phyloP scores from a whole-genome alignment of 37 sponge, comb jelly and placozoan genomes.

The Agelas oroides region DNA sequence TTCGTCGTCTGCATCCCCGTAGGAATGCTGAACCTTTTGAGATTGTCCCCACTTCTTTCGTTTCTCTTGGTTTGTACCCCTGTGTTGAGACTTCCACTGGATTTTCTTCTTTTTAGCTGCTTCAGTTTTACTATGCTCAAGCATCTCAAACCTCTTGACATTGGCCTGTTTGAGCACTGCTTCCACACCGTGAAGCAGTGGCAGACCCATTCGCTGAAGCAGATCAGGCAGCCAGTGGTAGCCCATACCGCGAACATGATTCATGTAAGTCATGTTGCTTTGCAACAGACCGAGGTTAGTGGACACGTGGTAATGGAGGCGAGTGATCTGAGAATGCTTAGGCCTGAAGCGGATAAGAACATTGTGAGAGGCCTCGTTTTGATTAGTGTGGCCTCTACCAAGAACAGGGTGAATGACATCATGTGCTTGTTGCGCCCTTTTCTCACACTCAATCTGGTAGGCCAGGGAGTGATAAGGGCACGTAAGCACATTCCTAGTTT shows the following conservation, averaged over 20 bases:
- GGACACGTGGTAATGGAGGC: conserved; percentile 26
- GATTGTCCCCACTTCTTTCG: no score
- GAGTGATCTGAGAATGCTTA: background rate
- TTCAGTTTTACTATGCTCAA: no score
- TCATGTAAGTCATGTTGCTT: conserved; percentile 21
- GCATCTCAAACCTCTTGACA: no score
- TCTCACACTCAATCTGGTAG: conserved; percentile 23
- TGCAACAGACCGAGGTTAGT: conserved; percentile 42
- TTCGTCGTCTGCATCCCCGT: no score
- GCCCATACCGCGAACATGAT: background rate
- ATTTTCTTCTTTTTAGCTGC: no score
- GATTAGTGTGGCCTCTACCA: conserved; percentile 18
- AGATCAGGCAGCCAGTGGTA: conserved; percentile 43
- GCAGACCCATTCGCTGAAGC: no score
- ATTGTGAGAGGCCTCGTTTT: conserved; percentile 28
- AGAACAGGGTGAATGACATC: conserved; percentile 35
- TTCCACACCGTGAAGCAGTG: no score
- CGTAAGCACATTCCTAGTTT: background rate
- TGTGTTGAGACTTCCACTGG: no score
- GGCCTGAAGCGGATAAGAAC: conserved; percentile 28
- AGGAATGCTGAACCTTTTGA: no score
- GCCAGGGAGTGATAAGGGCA: conserved; percentile 15
- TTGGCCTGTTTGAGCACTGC: no score
- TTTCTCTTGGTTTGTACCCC: no score
- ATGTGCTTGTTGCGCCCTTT: background rate